Base-by-base conservation (phyloP, 2,113 vertebrate genomes). In the Ailuropoda melanoleuca region DNA sequence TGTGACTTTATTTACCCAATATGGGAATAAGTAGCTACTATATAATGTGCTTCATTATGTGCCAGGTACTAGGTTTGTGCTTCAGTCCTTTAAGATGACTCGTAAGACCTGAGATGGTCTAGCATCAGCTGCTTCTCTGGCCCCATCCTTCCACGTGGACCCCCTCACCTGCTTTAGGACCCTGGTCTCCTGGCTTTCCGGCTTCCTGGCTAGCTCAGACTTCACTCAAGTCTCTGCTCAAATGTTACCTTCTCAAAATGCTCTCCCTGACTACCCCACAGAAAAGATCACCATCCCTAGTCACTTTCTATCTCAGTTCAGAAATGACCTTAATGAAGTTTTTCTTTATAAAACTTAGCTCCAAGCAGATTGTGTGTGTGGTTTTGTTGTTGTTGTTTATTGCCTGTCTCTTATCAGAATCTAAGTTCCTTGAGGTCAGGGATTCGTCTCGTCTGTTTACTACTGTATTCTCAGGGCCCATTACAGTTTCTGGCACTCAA, bases 1-100 rank as follows among this genome's bases (percentile, higher is more conserved):
- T 95, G 74, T 94, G 85, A 72, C 56, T 77, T 0, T 93, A n/a
- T 95, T 96, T 93, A 46, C 88, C 70, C 37, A 88, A 21, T 80
- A 80, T 92, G 96, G 29, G 93, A 93, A 85, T 64, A 95, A 96
- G 56, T 81, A 84, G 88, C 58, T 77, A 6, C 55, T 85, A n/a
- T 91, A 74, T 96, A 80, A 89, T 7, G 11, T 93, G 53, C 80
- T 97, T 94, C 37, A 88, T 93, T 97, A 55, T 92, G 93, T 58
- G 88, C 83, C 93, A 74, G 88, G 46, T 24, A 39, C 31, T 80
- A 53, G 48, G 74, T 84, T 74, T 64, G 82, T 87, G 15, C n/a
- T 80, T 53, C 50, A 18, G 4, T 83, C 85, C 85, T 83, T 93
- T 46, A 84, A 88, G 62, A 9, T 83, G 86, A 88, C 92, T 53